Percentiles rank a stretch among this genome's conserved stretches.
Evolutionary conservation across 37 sponge, comb jelly and placozoan genomes (phyloP).

Genomic region (Beroe forskalii): DNA sequence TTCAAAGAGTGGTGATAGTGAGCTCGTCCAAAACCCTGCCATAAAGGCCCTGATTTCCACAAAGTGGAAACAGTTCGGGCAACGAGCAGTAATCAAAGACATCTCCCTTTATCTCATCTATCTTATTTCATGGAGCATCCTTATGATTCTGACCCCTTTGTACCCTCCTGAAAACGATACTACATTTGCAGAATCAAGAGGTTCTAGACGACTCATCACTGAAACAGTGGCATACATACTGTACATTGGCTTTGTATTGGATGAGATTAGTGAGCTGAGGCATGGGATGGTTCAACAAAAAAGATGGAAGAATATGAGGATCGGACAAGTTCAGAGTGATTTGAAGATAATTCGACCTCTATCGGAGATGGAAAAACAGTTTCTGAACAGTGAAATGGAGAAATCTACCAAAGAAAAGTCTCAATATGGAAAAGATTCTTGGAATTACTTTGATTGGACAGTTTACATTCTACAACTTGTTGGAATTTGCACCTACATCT

Average conservation of each 20-base stretch:
- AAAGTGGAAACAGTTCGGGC: conserved; percentile 63
- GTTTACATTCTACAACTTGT: conserved; percentile 23
- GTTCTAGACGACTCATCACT: conserved; percentile 31
- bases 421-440: conserved; percentile 14
- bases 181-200: not conserved
- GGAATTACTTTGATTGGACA: conserved; percentile 50
- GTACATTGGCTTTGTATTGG: conserved; percentile 59
- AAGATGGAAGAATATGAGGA: conserved; percentile 33
- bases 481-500: not conserved
- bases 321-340: conserved; percentile 27
- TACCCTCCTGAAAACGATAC: not conserved
- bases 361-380: conserved; percentile 6
- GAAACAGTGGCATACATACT: conserved; percentile 56
- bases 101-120: conserved; percentile 40
- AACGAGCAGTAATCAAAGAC: conserved; percentile 41
- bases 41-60: conserved; percentile 53
- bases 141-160: conserved; percentile 49
- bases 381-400: conserved; percentile 23
- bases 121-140: conserved; percentile 31
- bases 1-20: conserved; percentile 8
- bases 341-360: conserved; percentile 36
- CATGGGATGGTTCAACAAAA: not conserved
- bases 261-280: conserved; percentile 30
- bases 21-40: conserved; percentile 42
- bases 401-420: conserved; percentile 14